A percentile compares a stretch with the other conserved stretches of the same genome.
phyloP scores from a whole-genome alignment of 2,113 vertebrate species.

The Drymodes brunneopygia region DNA sequence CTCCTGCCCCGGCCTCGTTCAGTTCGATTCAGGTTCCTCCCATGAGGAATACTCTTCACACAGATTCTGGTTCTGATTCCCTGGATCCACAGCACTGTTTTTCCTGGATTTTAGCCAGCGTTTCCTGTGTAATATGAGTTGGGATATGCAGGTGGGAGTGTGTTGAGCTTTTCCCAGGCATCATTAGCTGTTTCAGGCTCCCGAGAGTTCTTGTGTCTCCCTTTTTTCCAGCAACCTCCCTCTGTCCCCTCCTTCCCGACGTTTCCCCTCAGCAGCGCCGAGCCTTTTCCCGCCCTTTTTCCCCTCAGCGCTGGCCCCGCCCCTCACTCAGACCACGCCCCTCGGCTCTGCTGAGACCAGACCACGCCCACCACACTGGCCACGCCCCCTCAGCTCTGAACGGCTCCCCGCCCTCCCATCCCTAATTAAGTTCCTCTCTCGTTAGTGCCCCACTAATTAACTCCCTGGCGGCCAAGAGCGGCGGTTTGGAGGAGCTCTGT shows the following conservation, averaged over 20 bases:
- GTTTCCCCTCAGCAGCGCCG: background rate
- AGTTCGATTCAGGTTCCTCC: background rate
- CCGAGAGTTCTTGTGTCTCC: background rate
- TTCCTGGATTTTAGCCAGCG: background rate
- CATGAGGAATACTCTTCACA: background rate
- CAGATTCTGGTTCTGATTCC: background rate
- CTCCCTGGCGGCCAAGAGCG: background rate
- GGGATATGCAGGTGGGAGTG: background rate
- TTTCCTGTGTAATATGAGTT: background rate
- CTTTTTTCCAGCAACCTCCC: background rate
- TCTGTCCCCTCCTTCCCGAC: no score
- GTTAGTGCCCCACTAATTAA: background rate
- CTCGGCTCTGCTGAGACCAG: no score
- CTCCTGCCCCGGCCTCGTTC: background rate
- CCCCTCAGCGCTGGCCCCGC: background rate
- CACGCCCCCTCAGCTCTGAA: no score
- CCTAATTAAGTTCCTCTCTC: background rate
- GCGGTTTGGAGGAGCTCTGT: background rate
- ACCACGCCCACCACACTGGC: no score
- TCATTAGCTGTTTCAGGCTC: background rate
- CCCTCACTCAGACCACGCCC: background rate
- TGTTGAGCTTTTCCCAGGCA: rapidly evolving
- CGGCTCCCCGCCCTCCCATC: background rate
- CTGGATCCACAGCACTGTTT: background rate
- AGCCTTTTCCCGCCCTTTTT: background rate